Evolutionary conservation across 2,113 vertebrate genomes (phyloP), one percentile per base, ranked within the genome.

Genomic region (Bostrychus sinensis): DNA sequence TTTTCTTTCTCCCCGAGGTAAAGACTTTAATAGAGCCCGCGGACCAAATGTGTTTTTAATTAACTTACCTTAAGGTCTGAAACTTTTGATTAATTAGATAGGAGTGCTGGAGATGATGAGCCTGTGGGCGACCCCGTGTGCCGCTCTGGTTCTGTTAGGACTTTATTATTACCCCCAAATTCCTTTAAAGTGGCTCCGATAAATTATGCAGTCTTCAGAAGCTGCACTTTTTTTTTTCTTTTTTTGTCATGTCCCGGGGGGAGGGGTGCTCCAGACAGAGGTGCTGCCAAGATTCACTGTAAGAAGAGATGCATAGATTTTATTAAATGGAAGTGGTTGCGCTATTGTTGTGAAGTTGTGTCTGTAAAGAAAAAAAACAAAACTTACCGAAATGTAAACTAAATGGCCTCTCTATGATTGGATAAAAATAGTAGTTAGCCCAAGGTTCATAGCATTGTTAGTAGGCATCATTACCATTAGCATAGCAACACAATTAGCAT

Each of bases 21-120:
- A 66, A 70, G 22, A 78, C 61, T 62, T n/a, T 77, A 58, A 78
- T 42, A 42, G 53, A 67, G 70, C 78, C 72, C 66, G 39, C 14
- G 57, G 79, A 54, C 62, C 66, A 28, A 69, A 70, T 32, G 32
- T 12, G 25, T 68, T 82, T 79, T 84, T 85, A 84, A 81, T 87
- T 70, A 77, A 71, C 66, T 63, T 69, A 75, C 64, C 78, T 82
- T 58, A 17, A 77, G 78, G 77, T 63, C 56, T 71, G 30, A 73
- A 75, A 73, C 56, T 63, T 68, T 68, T 77, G 79, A 83, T 84
- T 78, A 81, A 88, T 88, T 78, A 58, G 67, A 79, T 82, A 13
- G 58, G 71, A 77, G 11, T 13, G 63, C 57, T 78, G 65, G 13
- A 63, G 73, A 73, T 66, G 62, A 77, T 13, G 4, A 26, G 83